phyloP scores from a whole-genome alignment of 2,797 vertebrate genomes.

The Rhinophrynus dorsalis region DNA sequence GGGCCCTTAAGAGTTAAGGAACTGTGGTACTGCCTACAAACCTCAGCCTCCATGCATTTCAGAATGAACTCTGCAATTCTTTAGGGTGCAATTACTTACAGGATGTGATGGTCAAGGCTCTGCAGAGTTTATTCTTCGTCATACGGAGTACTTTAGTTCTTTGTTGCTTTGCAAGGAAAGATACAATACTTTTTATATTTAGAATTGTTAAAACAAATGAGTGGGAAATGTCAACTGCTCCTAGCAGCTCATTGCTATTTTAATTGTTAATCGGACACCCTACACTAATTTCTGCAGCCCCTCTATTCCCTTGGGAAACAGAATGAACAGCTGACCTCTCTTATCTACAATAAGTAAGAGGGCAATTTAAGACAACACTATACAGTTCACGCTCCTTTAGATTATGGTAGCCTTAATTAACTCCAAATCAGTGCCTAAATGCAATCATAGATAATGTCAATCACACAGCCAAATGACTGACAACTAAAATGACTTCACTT shows the following conservation, averaged over 20 bases:
- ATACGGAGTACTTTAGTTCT: neutral
- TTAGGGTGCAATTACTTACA: constrained; percentile 11
- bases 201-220: constrained; percentile 12
- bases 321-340: constrained; percentile 22
- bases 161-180: constrained; percentile 1
- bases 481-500: neutral
- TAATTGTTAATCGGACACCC: neutral
- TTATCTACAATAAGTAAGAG: constrained; percentile 21
- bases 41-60: constrained; percentile 8
- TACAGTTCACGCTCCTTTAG: constrained; percentile 19
- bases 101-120: constrained; percentile 13
- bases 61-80: constrained; percentile 40
- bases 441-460: constrained; percentile 17
- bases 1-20: too few relatives aligned
- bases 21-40: constrained; percentile 26
- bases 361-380: constrained; percentile 21
- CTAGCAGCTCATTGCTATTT: neutral
- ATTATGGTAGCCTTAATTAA: constrained; percentile 31
- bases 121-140: constrained; percentile 12
- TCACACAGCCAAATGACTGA: neutral
- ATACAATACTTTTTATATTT: constrained; percentile 31
- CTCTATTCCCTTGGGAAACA: constrained; percentile 39
- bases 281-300: neutral
- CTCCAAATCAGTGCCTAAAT: constrained; percentile 9
- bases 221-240: constrained; percentile 33